Evolutionary conservation across 2,888 invertebrate genomes (phyloP), one percentile per base, ranked within the genome.

Genomic region (Philonicus albiceps): DNA sequence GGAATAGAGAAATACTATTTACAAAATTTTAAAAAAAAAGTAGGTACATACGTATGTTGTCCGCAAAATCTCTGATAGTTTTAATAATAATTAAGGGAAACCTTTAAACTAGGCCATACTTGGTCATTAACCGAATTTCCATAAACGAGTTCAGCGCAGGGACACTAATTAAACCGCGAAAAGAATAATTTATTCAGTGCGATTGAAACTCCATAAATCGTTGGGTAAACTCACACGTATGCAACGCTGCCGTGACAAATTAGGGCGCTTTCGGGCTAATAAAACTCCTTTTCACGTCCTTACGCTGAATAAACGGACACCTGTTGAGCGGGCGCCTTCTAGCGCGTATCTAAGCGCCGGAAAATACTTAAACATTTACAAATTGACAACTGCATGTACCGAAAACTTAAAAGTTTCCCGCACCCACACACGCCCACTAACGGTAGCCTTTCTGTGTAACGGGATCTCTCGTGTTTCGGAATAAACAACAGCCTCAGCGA

Each of bases 361-460:
- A 81, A 81, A 81, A 81, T 81, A 81, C 81, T 81, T 81, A 81
- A 81, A 81, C 81, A 81, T 81, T 81, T 81, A 64, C 81, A 81
- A 81, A 85, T 85, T 85, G 85, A 76, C 85, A 85, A 76, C 55
- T 76, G 85, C 81, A 81, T 81, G 81, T 81, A 81, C 53, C 81
- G 16, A 64, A 81, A 81, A 81, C 81, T 81, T 81, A 81, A 81
- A 81, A 81, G 55, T 81, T 81, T 81, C 31, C 81, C 37, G 34
- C 16, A 81, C 81, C 3, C 27, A 55, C 53, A 81, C 81, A 81
- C 81, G 34, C 64, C 31, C 81, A 81, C 30, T 81, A 8, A 19
- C 31, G 30, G 22, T 80, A 16, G 53, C 40, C 76, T 76, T 11
- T 37, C 27, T 74, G 31, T 5, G 37, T 34, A n/a, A n/a, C 76